Conservation (phyloP, 2,797 vertebrate species). For the Paratrypauchen microcephalus region DNA sequence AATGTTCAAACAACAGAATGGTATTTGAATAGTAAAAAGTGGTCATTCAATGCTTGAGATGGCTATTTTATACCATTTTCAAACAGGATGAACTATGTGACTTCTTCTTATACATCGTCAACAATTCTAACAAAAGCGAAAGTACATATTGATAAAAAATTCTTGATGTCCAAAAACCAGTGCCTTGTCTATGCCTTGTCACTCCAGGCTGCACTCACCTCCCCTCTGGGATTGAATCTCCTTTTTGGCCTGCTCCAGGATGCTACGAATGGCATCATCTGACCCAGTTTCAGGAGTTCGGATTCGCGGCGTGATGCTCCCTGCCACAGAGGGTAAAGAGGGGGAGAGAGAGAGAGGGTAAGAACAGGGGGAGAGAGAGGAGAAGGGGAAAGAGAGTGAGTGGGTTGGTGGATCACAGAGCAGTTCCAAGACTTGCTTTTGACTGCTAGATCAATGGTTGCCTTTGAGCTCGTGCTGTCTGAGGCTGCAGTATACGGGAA, state of each 20-base stretch:
- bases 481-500: conserved; percentile 78
- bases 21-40: background rate
- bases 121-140: background rate
- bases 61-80: background rate
- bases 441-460: conserved; percentile 83
- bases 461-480: conserved; percentile 81
- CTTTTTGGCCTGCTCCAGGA: conserved; percentile 98
- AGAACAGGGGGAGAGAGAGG: conserved; percentile 45
- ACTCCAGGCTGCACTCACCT: conserved; percentile 72
- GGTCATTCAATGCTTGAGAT: background rate
- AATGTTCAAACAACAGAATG: background rate
- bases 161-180: background rate
- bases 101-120: background rate
- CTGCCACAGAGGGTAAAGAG: conserved; percentile 81
- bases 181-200: conserved; percentile 24
- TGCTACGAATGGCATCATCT: conserved; percentile 97
- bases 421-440: conserved; percentile 80
- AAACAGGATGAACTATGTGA: background rate
- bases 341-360: background rate
- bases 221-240: conserved; percentile 98
- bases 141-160: background rate
- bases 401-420: conserved; percentile 82
- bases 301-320: conserved; percentile 98
- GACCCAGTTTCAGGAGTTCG: conserved; percentile 98
- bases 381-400: conserved; percentile 61